Conservation (phyloP, 2,888 invertebrate species). For the Apotomis turbidana region DNA sequence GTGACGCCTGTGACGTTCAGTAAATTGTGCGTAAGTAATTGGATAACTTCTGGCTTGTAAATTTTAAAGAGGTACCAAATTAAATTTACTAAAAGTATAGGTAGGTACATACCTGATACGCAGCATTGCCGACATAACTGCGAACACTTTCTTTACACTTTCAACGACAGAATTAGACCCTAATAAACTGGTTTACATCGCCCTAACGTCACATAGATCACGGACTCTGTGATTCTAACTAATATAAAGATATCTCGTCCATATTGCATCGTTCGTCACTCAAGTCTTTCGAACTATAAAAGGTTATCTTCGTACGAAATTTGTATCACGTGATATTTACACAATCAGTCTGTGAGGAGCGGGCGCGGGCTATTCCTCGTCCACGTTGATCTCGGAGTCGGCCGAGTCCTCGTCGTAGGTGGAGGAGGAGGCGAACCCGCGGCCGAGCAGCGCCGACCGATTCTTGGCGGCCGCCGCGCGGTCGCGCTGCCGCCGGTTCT, state of each 20-base stretch:
- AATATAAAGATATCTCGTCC: constrained; percentile 66
- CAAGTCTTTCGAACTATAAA: constrained; percentile 48
- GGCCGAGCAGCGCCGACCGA: constrained; percentile 88
- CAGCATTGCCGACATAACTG: constrained; percentile 61
- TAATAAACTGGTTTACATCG: constrained; percentile 67
- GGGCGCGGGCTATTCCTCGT: constrained; percentile 70
- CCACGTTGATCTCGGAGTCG: constrained; percentile 81
- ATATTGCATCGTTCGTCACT: constrained; percentile 69
- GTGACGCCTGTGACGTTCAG: constrained; percentile 20
- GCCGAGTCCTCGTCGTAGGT: constrained; percentile 81
- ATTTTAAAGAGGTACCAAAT: constrained; percentile 32
- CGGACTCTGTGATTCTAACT: constrained; percentile 64
- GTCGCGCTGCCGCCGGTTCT: constrained; percentile 98
- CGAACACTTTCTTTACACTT: constrained; percentile 73
- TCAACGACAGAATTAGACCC: constrained; percentile 64
- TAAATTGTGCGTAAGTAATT: constrained; percentile 12
- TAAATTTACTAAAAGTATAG: constrained; percentile 54
- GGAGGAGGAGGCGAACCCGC: constrained; percentile 80
- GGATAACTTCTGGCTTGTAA: constrained; percentile 13
- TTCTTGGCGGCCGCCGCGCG: constrained; percentile 98
- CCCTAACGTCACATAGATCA: constrained; percentile 72
- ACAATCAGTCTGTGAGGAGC: constrained; percentile 59
- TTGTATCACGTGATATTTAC: constrained; percentile 58
- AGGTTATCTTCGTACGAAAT: constrained; percentile 44
- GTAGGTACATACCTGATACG: constrained; percentile 74